phyloP scores from a whole-genome alignment of 2,113 vertebrate species.

The Gymnogyps californianus region DNA sequence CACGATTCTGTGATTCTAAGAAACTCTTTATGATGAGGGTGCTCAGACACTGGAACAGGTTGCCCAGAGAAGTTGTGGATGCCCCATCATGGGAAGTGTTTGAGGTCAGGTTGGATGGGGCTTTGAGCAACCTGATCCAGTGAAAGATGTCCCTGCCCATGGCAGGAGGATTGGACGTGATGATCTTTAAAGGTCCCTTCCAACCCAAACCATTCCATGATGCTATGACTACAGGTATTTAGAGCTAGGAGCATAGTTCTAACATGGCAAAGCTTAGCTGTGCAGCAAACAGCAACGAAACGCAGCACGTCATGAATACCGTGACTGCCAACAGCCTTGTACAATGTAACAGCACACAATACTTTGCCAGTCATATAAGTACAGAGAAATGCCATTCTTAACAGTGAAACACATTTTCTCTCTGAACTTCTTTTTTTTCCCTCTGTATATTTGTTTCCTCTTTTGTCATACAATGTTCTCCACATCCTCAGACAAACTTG shows the following conservation, averaged over 20 bases:
- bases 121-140: background rate
- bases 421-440: background rate
- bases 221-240: background rate
- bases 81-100: background rate
- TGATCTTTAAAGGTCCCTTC: background rate
- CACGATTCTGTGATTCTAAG: background rate
- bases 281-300: background rate
- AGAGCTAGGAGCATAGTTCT: background rate
- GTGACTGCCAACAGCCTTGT: background rate
- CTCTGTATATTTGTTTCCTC: background rate
- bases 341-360: background rate
- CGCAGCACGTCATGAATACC: accelerated
- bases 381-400: background rate
- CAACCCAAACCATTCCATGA: background rate
- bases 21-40: background rate
- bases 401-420: background rate
- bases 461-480: background rate
- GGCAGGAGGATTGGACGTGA: accelerated
- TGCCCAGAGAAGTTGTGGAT: background rate
- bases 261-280: background rate
- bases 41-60: background rate
- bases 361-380: background rate
- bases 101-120: background rate
- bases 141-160: background rate
- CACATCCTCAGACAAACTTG: background rate